Evolutionary conservation across 1,140 invertebrate genomes (phyloP).

Genomic region (Bombus ignitus): DNA sequence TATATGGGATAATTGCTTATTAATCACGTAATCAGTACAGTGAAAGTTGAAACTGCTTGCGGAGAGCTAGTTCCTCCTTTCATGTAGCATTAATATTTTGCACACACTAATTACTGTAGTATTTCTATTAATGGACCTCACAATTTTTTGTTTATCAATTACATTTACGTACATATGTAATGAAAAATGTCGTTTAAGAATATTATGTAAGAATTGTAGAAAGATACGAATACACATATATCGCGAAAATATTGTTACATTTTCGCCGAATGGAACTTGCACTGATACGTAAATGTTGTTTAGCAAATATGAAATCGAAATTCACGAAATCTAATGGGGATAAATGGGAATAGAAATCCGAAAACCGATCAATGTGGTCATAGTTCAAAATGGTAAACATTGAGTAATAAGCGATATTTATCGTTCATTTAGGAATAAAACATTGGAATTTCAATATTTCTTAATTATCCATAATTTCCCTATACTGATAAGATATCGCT

Average conservation of each 20-base stretch:
- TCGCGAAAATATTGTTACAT: background rate
- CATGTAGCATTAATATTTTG: background rate
- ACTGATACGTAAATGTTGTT: background rate
- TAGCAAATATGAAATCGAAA: background rate
- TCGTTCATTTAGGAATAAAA: background rate
- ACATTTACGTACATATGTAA: background rate
- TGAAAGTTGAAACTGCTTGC: conserved; percentile 26
- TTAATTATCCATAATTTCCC: background rate
- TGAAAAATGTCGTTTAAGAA: background rate
- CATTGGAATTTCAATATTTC: background rate
- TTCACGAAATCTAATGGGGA: conserved; percentile 68
- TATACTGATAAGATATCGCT: background rate
- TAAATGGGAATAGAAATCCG: conserved; percentile 86
- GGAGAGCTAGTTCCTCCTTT: background rate
- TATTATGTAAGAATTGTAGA: background rate
- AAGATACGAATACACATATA: background rate
- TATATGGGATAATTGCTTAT: conserved; percentile 39
- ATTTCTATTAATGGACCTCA: background rate
- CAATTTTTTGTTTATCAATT: background rate
- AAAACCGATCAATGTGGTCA: conserved; percentile 90
- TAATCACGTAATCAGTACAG: conserved; percentile 27
- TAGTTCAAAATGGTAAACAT: conserved; percentile 94
- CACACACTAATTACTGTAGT: too few relatives aligned
- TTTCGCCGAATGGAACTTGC: background rate
- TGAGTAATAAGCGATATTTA: conserved; percentile 82